These are phyloP conservation scores for Aleadryas rufinucha DNA, from an alignment of 2,113 vertebrate species.

Conservation along the genomic window DNA sequence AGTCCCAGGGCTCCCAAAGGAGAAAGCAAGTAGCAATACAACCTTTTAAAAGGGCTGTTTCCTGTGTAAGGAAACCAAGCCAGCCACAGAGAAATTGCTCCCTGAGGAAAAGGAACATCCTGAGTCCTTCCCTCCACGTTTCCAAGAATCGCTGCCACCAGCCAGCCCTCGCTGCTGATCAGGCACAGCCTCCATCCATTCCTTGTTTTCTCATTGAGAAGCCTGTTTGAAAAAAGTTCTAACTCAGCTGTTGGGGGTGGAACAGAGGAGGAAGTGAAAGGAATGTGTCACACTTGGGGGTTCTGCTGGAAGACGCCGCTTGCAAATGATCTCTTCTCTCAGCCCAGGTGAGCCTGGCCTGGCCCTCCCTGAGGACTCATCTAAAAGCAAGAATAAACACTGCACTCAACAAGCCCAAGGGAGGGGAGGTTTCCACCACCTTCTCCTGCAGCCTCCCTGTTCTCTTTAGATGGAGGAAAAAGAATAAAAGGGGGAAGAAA, in stretches of 20 bases:
- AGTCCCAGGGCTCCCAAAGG: not conserved
- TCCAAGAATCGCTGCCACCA: not conserved
- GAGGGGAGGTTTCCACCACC: not conserved
- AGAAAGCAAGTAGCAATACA: not conserved
- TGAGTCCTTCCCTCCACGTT: not conserved
- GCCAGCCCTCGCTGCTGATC: not conserved
- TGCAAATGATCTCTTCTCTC: not conserved
- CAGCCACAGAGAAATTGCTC: not conserved
- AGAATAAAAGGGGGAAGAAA: not conserved
- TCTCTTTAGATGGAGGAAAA: not conserved
- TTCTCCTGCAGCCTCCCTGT: fast-evolving
- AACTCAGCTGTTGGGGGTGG: not conserved
- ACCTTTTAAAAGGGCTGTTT: not conserved
- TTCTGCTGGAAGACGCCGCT: not conserved
- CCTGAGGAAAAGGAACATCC: not conserved
- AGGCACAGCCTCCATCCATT: not conserved
- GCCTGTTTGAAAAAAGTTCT: not conserved
- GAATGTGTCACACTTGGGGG: not conserved
- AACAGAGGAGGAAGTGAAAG: not conserved
- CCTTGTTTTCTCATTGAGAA: not conserved
- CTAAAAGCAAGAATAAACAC: not conserved
- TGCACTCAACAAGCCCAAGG: not conserved
- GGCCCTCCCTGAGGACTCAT: not conserved
- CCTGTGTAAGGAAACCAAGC: not conserved
- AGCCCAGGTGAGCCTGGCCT: not conserved